Base-by-base conservation (phyloP, 2,113 vertebrate species). In the Bos javanicus region DNA sequence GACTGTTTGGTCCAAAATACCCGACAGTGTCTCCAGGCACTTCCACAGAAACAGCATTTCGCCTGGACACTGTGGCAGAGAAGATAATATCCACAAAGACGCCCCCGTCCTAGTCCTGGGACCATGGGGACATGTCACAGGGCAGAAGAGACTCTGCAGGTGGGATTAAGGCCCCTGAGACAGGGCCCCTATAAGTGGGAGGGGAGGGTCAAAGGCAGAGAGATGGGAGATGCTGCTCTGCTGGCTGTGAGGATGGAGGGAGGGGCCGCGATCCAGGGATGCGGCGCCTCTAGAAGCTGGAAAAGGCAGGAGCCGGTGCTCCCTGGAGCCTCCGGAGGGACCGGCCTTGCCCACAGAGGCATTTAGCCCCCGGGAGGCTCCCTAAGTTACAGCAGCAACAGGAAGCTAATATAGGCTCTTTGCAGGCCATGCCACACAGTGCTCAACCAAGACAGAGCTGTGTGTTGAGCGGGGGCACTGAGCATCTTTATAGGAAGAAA, bases 201-300 rank as follows among this genome's bases (percentile, higher is more conserved):
- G 39, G 39, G 39, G 11, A 25, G 5, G 23, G 39, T 43, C 71
- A 43, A 7, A 76, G 71, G 71, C 71, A 43, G 71, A 76, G 71
- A 76, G 36, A 76, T 0, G 3, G 36, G 71, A 43, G 71, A 43
- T 43, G 71, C 21, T 43, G 36, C 39, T 7, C 39, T 39, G 39
- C 71, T 15, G 71, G 71, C 36, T 76, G 71, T 43, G 39, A 81
- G 78, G 30, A 52, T 12, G 30, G 2, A 33, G 30, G 78, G 28
- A 43, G 9, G 30, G 17, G 46, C 2, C 0, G 0, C 0, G 0
- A 33, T 30, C 48, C 16, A 21, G 78, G 30, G 81, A 56, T 0
- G 30, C 0, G 1, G 94, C 0, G 0, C 36, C 81, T 25, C 56
- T 30, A 3, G 71, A 50, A 39, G 36, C 46, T 48, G 91, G 62